Evolutionary conservation across 2,888 invertebrate species (phyloP).

Genomic region (Gymnocheta viridis): DNA sequence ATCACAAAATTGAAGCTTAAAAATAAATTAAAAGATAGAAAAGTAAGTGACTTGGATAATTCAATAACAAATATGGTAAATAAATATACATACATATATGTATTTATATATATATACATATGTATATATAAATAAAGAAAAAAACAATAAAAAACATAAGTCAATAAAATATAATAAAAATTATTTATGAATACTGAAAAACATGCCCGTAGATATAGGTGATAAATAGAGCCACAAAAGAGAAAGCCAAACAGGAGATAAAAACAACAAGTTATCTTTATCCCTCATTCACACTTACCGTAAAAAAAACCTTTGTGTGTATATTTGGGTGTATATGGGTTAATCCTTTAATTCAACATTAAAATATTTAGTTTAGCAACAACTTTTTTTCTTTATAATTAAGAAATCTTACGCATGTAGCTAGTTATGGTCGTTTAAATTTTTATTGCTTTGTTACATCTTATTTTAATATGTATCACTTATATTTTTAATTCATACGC

Average conservation of each 20-base stretch:
- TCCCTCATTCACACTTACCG: slow-evolving; percentile 38
- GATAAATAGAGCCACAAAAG: slow-evolving; percentile 48
- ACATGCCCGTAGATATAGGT: background rate
- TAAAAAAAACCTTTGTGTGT: slow-evolving; percentile 2
- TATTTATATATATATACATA: no score
- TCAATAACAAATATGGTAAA: slow-evolving; percentile 38
- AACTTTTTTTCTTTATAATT: background rate
- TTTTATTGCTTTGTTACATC: background rate
- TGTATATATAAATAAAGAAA: background rate
- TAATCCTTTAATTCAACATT: slow-evolving; percentile 25
- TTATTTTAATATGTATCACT: background rate
- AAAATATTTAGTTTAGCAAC: background rate
- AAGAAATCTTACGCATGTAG: no score
- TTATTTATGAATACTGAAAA: background rate
- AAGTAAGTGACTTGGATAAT: slow-evolving; percentile 62
- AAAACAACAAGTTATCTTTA: slow-evolving; percentile 19
- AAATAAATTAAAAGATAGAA: slow-evolving; percentile 15
- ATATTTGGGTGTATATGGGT: background rate
- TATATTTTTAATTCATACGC: background rate
- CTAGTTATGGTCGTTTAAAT: background rate
- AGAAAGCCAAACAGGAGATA: slow-evolving; percentile 31
- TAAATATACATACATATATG: slow-evolving; percentile 17
- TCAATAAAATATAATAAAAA: slow-evolving; percentile 1
- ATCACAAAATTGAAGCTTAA: background rate
- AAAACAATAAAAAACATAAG: slow-evolving; percentile 16